phyloP scores from a whole-genome alignment of 2,888 invertebrate genomes.

The Drosophila setosimentum region DNA sequence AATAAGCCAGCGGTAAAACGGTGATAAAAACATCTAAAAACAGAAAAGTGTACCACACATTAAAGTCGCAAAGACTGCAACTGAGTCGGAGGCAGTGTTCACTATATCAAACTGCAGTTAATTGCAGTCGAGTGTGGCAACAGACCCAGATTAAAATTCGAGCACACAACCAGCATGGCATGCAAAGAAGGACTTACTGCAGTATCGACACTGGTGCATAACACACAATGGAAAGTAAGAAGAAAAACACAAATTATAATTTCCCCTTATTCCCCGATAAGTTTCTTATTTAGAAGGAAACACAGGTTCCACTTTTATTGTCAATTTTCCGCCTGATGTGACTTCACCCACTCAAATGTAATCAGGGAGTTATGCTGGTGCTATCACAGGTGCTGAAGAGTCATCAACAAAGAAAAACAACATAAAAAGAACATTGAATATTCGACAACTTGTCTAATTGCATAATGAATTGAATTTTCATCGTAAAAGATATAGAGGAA shows the following conservation, averaged over 20 bases:
- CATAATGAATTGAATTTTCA: fast-evolving
- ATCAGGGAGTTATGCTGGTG: not conserved
- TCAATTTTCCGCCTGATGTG: not conserved
- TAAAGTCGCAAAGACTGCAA: not conserved
- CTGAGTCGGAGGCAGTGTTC: conserved; percentile 26
- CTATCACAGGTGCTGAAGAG: not conserved
- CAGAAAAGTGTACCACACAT: conserved; percentile 19
- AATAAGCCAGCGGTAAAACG: conserved; percentile 59
- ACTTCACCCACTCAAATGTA: not conserved
- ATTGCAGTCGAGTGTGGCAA: conserved; percentile 57
- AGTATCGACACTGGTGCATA: conserved; percentile 36
- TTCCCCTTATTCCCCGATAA: not conserved
- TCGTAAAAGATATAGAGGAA: not conserved
- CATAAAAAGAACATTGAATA: not conserved
- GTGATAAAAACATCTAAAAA: conserved; percentile 47
- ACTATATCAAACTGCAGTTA: conserved; percentile 57
- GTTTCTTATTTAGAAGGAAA: no score
- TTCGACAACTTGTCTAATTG: not conserved
- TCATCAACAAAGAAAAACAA: not conserved
- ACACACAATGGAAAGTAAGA: not conserved
- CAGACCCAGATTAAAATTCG: conserved; percentile 28
- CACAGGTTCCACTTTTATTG: not conserved
- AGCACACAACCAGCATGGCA: conserved; percentile 23
- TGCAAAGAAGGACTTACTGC: conserved; percentile 32
- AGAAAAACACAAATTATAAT: not conserved